phyloP scores from a whole-genome alignment of 2,888 invertebrate species.

The Crossocerus cetratus region DNA sequence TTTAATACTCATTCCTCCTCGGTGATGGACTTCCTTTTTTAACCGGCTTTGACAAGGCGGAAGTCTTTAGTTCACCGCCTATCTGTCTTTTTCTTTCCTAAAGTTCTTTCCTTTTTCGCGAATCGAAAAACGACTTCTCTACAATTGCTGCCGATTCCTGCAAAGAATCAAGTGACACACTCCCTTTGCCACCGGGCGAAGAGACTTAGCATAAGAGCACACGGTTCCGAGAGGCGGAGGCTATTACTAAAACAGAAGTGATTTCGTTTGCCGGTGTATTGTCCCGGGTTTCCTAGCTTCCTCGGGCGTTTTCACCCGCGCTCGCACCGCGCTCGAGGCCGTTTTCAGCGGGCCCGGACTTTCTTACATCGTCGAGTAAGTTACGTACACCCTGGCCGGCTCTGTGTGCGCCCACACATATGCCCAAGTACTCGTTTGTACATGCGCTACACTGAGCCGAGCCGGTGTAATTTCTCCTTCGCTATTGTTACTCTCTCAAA shows the following conservation, averaged over 20 bases:
- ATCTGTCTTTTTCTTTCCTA: too few relatives aligned
- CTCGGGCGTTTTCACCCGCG: conserved; percentile 44
- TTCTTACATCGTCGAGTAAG: too few relatives aligned
- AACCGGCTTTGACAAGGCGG: too few relatives aligned
- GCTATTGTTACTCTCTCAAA: conserved; percentile 55
- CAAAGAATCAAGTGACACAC: too few relatives aligned
- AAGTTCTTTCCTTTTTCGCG: too few relatives aligned
- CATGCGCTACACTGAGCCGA: conserved; percentile 34
- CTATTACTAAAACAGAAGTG: conserved; percentile 26
- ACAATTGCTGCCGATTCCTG: too few relatives aligned
- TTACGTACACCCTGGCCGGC: too few relatives aligned
- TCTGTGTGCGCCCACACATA: conserved; percentile 33
- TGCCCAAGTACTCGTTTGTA: conserved; percentile 26
- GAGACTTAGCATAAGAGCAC: background rate
- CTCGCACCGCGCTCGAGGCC: conserved; percentile 28
- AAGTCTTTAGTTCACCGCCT: too few relatives aligned
- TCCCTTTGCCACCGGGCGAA: background rate
- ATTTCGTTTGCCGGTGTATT: conserved; percentile 31
- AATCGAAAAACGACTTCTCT: too few relatives aligned
- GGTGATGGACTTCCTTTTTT: too few relatives aligned
- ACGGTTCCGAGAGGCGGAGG: background rate
- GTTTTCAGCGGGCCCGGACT: conserved; percentile 14
- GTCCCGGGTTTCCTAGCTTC: conserved; percentile 30
- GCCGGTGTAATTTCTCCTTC: conserved; percentile 61
- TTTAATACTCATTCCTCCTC: too few relatives aligned